Conservation (phyloP, 2,888 invertebrate species). For the Tetragonula carbonaria region DNA sequence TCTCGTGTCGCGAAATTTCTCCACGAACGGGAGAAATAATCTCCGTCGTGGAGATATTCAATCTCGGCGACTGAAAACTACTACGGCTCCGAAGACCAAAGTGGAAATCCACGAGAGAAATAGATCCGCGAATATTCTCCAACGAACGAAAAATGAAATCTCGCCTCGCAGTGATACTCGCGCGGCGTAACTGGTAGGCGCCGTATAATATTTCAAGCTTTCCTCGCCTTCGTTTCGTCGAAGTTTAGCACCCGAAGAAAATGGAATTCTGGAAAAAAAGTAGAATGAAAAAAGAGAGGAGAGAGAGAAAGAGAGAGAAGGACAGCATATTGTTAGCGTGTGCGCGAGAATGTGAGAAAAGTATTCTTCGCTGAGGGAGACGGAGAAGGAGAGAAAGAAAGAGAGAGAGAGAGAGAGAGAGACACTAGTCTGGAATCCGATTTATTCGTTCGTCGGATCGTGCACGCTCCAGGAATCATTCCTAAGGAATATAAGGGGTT, state of each 20-base stretch:
- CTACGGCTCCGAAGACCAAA: neutral
- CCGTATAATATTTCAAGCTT: neutral
- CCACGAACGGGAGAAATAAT: no score
- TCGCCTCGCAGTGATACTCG: neutral
- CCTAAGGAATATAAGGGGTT: slow-evolving; percentile 28
- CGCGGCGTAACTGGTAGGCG: neutral
- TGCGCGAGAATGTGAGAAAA: neutral
- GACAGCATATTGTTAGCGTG: neutral
- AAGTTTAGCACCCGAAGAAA: slow-evolving; percentile 28
- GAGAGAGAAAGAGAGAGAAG: neutral
- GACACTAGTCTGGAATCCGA: slow-evolving; percentile 55
- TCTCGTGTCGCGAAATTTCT: no score
- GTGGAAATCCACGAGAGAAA: neutral
- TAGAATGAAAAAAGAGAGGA: neutral
- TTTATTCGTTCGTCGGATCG: slow-evolving; percentile 60
- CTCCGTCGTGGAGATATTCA: no score
- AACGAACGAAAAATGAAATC: neutral
- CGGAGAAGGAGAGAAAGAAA: neutral
- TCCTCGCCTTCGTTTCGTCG: neutral
- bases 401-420: neutral
- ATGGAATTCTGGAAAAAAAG: slow-evolving; percentile 53
- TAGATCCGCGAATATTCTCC: neutral
- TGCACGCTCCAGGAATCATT: slow-evolving; percentile 62
- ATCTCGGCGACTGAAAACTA: no score
- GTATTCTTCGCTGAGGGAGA: slow-evolving; percentile 26